Percentiles rank a stretch among this genome's conserved stretches.
phyloP scores from a whole-genome alignment of 2,888 invertebrate species.

The Drosophila setosimentum region DNA sequence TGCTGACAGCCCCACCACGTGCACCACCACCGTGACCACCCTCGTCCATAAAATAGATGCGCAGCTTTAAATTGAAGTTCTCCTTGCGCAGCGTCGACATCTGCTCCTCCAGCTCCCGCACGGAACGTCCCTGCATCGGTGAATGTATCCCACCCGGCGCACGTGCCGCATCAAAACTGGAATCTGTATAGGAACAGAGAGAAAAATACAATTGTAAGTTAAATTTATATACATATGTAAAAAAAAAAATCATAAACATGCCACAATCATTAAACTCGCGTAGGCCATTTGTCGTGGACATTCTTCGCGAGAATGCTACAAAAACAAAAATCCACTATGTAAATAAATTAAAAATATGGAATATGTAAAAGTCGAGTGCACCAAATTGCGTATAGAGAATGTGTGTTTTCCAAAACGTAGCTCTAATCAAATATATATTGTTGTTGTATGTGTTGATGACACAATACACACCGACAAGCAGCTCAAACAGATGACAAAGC shows the following conservation, averaged over 20 bases:
- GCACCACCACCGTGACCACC: constrained; percentile 84
- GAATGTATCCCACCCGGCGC: constrained; percentile 65
- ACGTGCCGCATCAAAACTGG: constrained; percentile 63
- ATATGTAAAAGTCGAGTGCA: constrained; percentile 26
- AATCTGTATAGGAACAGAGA: constrained; percentile 34
- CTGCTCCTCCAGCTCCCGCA: constrained; percentile 96
- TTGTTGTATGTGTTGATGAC: constrained; percentile 12
- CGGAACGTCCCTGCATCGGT: constrained; percentile 88
- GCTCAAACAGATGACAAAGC: not conserved
- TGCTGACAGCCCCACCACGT: constrained; percentile 49
- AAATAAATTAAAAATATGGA: constrained; percentile 44
- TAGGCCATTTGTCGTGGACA: not conserved
- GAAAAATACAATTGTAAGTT: not conserved
- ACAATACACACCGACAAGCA: constrained; percentile 7
- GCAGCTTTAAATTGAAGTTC: constrained; percentile 95
- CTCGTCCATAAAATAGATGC: constrained; percentile 96
- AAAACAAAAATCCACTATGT: not conserved
- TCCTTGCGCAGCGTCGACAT: constrained; percentile 93
- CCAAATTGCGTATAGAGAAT: constrained; percentile 26
- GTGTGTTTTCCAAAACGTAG: constrained; percentile 51
- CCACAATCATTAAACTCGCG: constrained; percentile 7
- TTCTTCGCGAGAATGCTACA: constrained; percentile 6
- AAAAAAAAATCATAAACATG: not conserved
- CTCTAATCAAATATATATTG: constrained; percentile 12
- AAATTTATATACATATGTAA: too few species aligned